Evolutionary conservation across 2,797 vertebrate genomes (phyloP).

Genomic region (Cephalopachus bancanus): DNA sequence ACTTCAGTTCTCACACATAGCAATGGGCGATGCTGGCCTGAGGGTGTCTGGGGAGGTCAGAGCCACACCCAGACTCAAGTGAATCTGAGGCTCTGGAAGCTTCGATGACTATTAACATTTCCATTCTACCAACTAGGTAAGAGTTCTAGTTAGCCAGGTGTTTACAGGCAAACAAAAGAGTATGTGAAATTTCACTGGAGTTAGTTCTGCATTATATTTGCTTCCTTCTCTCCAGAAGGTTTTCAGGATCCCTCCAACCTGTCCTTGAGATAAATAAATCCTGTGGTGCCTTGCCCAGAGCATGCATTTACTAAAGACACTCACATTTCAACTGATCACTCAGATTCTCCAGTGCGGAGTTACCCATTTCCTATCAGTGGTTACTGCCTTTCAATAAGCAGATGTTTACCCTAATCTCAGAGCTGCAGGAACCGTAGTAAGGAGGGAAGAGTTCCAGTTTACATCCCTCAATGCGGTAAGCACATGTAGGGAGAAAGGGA

Average conservation of each 20-base stretch:
- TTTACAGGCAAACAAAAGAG: not conserved
- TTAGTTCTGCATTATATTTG: not conserved
- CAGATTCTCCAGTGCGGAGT: not conserved
- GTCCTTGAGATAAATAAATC: not conserved
- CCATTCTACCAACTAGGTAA: not conserved
- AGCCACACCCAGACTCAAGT: not conserved
- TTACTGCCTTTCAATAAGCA: not conserved
- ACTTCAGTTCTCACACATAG: not conserved
- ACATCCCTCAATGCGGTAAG: not conserved
- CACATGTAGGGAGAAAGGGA: not conserved
- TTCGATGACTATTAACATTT: not conserved
- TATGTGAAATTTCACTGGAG: not conserved
- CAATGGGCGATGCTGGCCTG: too few species aligned
- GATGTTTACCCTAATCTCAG: not conserved
- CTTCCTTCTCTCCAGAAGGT: not conserved
- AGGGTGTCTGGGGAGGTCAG: not conserved
- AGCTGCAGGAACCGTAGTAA: not conserved
- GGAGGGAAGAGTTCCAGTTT: not conserved
- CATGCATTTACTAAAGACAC: not conserved
- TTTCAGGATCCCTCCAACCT: not conserved
- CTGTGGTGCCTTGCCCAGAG: not conserved
- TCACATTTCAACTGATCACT: not conserved
- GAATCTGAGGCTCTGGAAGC: conserved; percentile 11
- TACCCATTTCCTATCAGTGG: not conserved
- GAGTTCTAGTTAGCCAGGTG: not conserved